Conservation (phyloP, 2,888 invertebrate species). For the Parnassius glacialis region DNA sequence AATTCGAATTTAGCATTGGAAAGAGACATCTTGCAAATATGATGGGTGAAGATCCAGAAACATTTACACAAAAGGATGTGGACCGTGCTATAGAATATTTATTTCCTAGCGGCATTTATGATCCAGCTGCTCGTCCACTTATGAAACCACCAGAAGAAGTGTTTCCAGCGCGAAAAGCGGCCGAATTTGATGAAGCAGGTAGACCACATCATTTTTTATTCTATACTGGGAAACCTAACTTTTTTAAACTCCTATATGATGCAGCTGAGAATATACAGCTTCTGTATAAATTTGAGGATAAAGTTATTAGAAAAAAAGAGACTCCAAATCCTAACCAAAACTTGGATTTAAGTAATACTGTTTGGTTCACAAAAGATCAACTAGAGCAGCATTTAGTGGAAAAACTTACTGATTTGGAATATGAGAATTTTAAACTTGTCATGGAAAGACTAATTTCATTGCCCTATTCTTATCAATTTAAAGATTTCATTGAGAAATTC, state of each 20-base stretch:
- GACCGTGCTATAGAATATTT: slow-evolving; percentile 94
- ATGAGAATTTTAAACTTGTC: slow-evolving; percentile 85
- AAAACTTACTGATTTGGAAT: slow-evolving; percentile 84
- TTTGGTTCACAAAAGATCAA: slow-evolving; percentile 84
- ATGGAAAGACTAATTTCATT: slow-evolving; percentile 86
- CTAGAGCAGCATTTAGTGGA: slow-evolving; percentile 85
- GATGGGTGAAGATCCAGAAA: slow-evolving; percentile 97
- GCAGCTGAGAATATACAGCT: slow-evolving; percentile 85
- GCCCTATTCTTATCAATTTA: slow-evolving; percentile 85
- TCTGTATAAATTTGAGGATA: slow-evolving; percentile 86
- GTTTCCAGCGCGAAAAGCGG: slow-evolving; percentile 91
- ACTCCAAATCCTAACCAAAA: slow-evolving; percentile 81
- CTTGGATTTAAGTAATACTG: slow-evolving; percentile 60
- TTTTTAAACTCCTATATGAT: slow-evolving; percentile 90
- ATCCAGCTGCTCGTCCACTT: slow-evolving; percentile 90
- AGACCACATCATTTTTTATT: slow-evolving; percentile 95
- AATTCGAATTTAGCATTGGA: slow-evolving; percentile 92
- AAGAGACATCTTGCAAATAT: slow-evolving; percentile 97
- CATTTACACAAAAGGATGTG: slow-evolving; percentile 92
- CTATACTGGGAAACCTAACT: slow-evolving; percentile 94
- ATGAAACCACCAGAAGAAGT: slow-evolving; percentile 95
- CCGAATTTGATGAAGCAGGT: slow-evolving; percentile 94
- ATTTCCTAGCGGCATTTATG: slow-evolving; percentile 96
- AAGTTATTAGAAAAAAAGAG: slow-evolving; percentile 82
- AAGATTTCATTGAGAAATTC: slow-evolving; percentile 88